phyloP scores from a whole-genome alignment of 2,113 vertebrate species.

The Platysteira castanea region DNA sequence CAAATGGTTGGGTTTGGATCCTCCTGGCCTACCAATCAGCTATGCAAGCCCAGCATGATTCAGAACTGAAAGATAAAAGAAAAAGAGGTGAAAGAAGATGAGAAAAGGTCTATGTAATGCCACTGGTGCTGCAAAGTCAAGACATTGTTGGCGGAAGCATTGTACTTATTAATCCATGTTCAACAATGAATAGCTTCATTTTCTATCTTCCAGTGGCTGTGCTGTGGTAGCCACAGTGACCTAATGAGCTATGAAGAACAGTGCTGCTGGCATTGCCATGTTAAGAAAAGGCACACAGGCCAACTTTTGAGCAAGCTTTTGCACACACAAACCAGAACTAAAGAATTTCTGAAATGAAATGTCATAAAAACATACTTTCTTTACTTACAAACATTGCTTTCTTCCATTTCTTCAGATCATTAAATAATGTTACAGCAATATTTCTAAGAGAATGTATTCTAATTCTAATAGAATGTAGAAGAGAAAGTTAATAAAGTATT shows the following conservation, averaged over 20 bases:
- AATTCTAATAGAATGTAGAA: not conserved
- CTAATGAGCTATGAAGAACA: not conserved
- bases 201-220: not conserved
- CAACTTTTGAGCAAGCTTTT: not conserved
- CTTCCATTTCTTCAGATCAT: not conserved
- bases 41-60: accelerated
- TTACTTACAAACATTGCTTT: not conserved
- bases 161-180: not conserved
- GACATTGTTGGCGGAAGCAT: not conserved
- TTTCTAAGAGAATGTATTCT: not conserved
- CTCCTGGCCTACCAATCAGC: not conserved
- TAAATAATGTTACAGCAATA: not conserved
- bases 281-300: not conserved
- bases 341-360: not conserved
- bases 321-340: not conserved
- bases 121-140: not conserved
- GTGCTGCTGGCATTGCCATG: not conserved
- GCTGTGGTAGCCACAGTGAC: not conserved
- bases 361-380: not conserved
- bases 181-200: not conserved
- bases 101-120: not conserved
- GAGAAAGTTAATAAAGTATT: not conserved
- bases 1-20: accelerated
- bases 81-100: not conserved
- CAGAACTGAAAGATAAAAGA: not conserved